phyloP scores from a whole-genome alignment of 1,140 invertebrate species.

The Brachionus rubens region DNA sequence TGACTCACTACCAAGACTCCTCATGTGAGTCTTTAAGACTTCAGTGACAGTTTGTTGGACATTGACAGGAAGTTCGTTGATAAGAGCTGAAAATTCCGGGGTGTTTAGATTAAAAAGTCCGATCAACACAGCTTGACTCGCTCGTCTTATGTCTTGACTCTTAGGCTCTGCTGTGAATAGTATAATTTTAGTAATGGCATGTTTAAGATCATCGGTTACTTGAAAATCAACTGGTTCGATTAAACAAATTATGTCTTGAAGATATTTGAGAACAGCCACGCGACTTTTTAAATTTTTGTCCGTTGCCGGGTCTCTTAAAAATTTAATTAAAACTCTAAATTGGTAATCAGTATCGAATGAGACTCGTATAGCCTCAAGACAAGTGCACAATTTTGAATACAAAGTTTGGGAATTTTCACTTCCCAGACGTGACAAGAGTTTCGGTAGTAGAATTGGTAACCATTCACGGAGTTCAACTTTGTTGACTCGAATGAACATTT shows the following conservation, averaged over 20 bases:
- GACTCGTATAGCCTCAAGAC: slow-evolving; percentile 77
- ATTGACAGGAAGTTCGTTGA: slow-evolving; percentile 75
- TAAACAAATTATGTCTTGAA: slow-evolving; percentile 55
- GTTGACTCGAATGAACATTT: slow-evolving; percentile 80
- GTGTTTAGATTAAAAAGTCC: slow-evolving; percentile 84
- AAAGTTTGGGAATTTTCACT: slow-evolving; percentile 82
- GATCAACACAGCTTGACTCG: slow-evolving; percentile 74
- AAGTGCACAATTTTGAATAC: slow-evolving; percentile 80
- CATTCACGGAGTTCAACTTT: slow-evolving; percentile 80
- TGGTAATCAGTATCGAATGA: slow-evolving; percentile 68
- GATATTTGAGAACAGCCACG: slow-evolving; percentile 58
- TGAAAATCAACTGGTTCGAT: slow-evolving; percentile 61
- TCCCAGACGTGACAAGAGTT: slow-evolving; percentile 79
- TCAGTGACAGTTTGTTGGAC: slow-evolving; percentile 75
- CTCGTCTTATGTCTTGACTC: slow-evolving; percentile 71
- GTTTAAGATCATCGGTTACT: slow-evolving; percentile 58
- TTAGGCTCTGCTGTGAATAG: slow-evolving; percentile 64
- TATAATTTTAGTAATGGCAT: slow-evolving; percentile 63
- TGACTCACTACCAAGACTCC: slow-evolving; percentile 52
- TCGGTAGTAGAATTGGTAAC: slow-evolving; percentile 78
- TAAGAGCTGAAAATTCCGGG: slow-evolving; percentile 76
- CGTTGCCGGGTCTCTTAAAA: slow-evolving; percentile 81
- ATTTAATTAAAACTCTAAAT: slow-evolving; percentile 68
- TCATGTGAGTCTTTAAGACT: slow-evolving; percentile 77
- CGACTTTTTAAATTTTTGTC: slow-evolving; percentile 73